Evolutionary conservation across 2,888 invertebrate genomes (phyloP), one percentile per base, ranked within the genome.

Genomic region (Cheilosia grossa): DNA sequence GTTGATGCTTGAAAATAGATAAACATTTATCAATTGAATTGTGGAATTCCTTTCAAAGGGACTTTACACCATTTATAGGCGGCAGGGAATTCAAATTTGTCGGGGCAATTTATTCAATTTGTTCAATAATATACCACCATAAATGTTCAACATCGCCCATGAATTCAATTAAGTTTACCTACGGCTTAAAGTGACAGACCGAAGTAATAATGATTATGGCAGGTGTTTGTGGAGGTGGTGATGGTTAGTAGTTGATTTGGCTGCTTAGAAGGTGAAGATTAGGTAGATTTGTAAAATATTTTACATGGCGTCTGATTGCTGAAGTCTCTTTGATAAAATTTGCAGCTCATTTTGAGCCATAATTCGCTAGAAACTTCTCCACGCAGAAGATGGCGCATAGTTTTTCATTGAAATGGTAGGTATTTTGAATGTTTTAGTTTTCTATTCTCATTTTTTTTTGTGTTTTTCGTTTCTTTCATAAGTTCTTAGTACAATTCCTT

Each of bases 21-120:
- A 69, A 74, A 44, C 51, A 74, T 74, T 83, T 74, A 53, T 83
- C 82, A 72, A 78, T 79, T 53, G 44, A 69, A 51, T 37, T 17
- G 53, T 73, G 51, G 42, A 78, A 73, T 61, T 66, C 27, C n/a
- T 21, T 9, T 30, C 37, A 21, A n/a, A 30, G 24, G 33, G 33
- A 56, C 33, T 30, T 77, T 33, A 56, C 61, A 61, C 64, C 63
- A 40, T 66, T 49, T 64, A 49, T 30, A 19, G 30, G 21, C 19
- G 33, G 47, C n/a, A 24, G 33, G 54, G 53, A 42, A 64, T 79
- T 73, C 33, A 67, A 82, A 82, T 82, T 82, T 82, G 79, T 82
- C 79, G 64, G 1, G 73, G 33, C 58, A 79, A 82, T 82, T 79
- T 74, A 79, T 83, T 74, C 56, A 78, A 82, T 82, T 78, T 78